A percentile compares a stretch with the other conserved stretches of the same genome.
phyloP scores from a whole-genome alignment of 92 coral and sea anemone genomes.

The Zoanthus solanderi region DNA sequence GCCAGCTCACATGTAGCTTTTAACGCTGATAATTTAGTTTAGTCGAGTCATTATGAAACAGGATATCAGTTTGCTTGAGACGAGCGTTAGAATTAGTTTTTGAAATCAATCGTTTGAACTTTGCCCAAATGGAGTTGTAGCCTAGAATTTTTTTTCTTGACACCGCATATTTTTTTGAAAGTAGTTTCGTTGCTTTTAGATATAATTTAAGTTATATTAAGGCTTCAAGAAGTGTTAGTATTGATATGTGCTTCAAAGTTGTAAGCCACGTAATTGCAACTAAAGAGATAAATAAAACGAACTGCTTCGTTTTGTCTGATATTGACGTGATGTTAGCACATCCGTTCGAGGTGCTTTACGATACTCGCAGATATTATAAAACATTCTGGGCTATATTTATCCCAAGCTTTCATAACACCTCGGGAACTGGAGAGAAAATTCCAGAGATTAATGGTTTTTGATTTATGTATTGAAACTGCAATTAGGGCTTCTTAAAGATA shows the following conservation, averaged over 20 bases:
- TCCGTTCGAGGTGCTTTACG: too few relatives aligned
- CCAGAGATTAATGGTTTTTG: too few relatives aligned
- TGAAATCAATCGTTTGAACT: background rate
- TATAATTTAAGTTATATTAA: background rate
- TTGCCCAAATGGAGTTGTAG: background rate
- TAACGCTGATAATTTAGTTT: background rate
- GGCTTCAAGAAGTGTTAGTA: background rate
- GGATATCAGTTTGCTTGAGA: background rate
- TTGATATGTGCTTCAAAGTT: too few relatives aligned
- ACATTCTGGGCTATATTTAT: too few relatives aligned
- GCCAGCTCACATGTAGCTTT: background rate
- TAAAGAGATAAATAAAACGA: background rate
- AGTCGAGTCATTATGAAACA: background rate
- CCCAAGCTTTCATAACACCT: too few relatives aligned
- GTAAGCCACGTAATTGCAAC: background rate
- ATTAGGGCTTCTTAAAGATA: too few relatives aligned
- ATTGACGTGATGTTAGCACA: too few relatives aligned
- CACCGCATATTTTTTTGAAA: background rate
- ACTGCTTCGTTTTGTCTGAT: background rate
- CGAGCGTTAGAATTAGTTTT: background rate
- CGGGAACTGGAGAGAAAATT: too few relatives aligned
- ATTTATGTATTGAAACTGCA: too few relatives aligned
- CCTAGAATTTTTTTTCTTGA: background rate
- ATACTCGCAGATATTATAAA: too few relatives aligned
- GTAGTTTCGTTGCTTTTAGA: background rate